Percentiles rank a stretch among this genome's conserved stretches.
phyloP scores from a whole-genome alignment of 2,113 vertebrate genomes.

The Papio anubis region DNA sequence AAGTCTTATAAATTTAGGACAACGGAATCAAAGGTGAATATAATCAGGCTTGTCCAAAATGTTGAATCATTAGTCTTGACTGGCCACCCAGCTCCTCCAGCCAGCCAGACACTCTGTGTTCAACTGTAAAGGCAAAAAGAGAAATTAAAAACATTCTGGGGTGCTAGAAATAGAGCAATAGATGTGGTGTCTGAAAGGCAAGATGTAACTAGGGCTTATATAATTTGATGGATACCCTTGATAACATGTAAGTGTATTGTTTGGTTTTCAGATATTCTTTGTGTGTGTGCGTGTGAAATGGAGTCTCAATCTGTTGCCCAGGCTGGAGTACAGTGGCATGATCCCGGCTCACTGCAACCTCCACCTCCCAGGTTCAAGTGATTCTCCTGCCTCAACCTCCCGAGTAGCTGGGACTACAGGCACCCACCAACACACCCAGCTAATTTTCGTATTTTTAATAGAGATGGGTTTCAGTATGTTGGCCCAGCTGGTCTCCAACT shows the following conservation, averaged over 20 bases:
- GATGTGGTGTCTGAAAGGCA: constrained; percentile 54
- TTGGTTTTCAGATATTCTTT: neutral
- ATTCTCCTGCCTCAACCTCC: no score
- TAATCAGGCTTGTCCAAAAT: neutral
- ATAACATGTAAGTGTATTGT: neutral
- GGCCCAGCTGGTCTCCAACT: no score
- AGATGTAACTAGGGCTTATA: constrained; percentile 51
- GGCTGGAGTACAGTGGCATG: no score
- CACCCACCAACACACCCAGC: no score
- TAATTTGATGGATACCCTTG: constrained; percentile 49
- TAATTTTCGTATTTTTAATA: no score
- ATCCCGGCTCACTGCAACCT: no score
- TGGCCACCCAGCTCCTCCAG: neutral
- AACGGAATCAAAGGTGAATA: neutral
- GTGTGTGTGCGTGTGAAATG: no score
- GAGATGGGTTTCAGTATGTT: no score
- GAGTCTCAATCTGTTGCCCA: no score
- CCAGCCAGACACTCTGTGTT: neutral
- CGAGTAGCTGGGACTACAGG: no score
- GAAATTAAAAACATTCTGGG: neutral
- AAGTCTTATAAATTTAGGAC: neutral
- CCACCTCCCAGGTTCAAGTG: no score
- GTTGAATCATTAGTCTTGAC: neutral
- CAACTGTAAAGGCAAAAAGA: neutral
- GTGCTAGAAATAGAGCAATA: constrained; percentile 49